phyloP scores from a whole-genome alignment of 1,140 invertebrate genomes.

The Bombyx mandarina region DNA sequence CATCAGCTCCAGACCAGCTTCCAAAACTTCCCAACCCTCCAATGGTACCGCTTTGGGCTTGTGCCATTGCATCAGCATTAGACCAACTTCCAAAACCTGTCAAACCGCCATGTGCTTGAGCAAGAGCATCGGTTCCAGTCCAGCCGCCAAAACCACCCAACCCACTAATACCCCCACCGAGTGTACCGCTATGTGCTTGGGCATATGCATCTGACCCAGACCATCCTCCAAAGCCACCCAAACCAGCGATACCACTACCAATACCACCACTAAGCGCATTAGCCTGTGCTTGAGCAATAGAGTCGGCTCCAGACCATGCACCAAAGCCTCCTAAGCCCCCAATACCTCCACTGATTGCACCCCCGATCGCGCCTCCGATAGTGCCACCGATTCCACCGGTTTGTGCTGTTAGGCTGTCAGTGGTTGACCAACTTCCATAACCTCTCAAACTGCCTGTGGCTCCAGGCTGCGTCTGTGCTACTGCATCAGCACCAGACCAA shows the following conservation, averaged over 20 bases:
- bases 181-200: neutral
- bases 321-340: constrained; percentile 6
- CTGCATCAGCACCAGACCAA: neutral
- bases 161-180: neutral
- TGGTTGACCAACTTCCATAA: constrained; percentile 1
- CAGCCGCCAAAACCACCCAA: constrained; percentile 1
- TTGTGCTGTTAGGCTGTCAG: constrained; percentile 5
- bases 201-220: neutral
- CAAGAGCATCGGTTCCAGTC: constrained; percentile 1
- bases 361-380: neutral
- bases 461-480: neutral
- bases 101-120: constrained; percentile 4
- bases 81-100: constrained; percentile 7
- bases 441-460: constrained; percentile 1
- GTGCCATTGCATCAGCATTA: constrained; percentile 4
- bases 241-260: constrained; percentile 4
- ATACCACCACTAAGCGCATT: constrained; percentile 3
- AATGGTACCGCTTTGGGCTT: neutral
- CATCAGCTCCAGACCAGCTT: constrained; percentile 8
- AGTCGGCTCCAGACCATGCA: constrained; percentile 1
- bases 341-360: constrained; percentile 3
- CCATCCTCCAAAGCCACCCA: constrained; percentile 6
- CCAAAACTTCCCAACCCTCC: constrained; percentile 6
- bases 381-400: neutral
- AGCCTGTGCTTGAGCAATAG: constrained; percentile 2